Base-by-base conservation (phyloP, 2,888 invertebrate species). In the Clistopyga incitator region DNA sequence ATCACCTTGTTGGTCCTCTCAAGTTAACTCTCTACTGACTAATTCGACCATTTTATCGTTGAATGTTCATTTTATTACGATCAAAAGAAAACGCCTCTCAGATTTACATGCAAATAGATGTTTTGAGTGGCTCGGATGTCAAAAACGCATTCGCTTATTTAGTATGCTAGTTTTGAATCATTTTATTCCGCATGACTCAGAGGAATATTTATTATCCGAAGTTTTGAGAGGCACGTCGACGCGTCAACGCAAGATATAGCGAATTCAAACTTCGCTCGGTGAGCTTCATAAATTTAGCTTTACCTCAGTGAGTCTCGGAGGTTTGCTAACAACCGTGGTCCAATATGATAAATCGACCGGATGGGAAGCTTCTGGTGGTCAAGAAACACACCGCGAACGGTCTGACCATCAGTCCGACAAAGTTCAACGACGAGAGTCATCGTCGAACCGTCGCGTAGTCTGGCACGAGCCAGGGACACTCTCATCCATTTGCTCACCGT, bases 401-500 rank as follows among this genome's bases (percentile, higher is more conserved):
- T 45, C n/a, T 18, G 75, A 42, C 61, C 78, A 75, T 75, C 56
- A 29, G 61, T 54, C 70, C 52, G 71, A 70, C 83, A 79, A 83
- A 83, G 76, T 83, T 83, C 79, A 79, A 79, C 79, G 76, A 79
- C 61, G 79, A 75, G 78, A 83, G 83, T 79, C 83, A 71, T 81
- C 65, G 34, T 70, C 76, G 75, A 38, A 71, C 65, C 76, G 83
- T 83, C 83, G 79, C 50, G 47, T 59, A 83, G 83, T 83, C 83
- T 83, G 83, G 83, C 83, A 79, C 83, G 83, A 83, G 83, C 79
- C 79, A 79, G 54, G 76, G 83, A 70, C 83, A 79, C 79, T 67
- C 75, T 50, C 79, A 67, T 72, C 71, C 76, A 76, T 76, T 65
- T 79, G 76, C 72, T 72, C 74, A 47, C 64, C 61, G 74, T 74